These are phyloP conservation scores for Drosophila punjabiensis DNA, from an alignment of 1,140 invertebrate genomes.

Conservation along the genomic window DNA sequence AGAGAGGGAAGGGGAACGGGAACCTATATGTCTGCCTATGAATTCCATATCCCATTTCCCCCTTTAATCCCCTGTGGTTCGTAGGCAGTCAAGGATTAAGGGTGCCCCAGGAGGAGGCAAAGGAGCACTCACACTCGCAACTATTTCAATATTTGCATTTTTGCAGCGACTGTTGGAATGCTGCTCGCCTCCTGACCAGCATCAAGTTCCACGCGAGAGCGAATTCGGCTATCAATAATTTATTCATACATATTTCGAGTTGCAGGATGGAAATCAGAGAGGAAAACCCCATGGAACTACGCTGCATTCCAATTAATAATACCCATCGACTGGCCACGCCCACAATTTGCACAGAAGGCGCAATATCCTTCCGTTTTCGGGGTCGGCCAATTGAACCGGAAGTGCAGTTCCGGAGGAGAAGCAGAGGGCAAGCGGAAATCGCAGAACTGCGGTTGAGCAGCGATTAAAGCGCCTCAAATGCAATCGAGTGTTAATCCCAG, in stretches of 20 bases:
- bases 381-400: constrained; percentile 39
- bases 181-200: not conserved
- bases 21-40: constrained; percentile 3
- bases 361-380: constrained; percentile 41
- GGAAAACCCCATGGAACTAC: not conserved
- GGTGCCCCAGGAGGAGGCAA: not conserved
- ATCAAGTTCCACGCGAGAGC: constrained; percentile 4
- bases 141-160: constrained; percentile 51
- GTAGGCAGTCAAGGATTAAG: constrained; percentile 36
- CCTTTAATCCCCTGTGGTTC: constrained; percentile 17
- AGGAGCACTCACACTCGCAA: constrained; percentile 21
- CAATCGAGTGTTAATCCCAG: constrained; percentile 30
- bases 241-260: constrained; percentile 42
- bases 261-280: not conserved
- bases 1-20: not conserved
- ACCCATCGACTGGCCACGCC: constrained; percentile 9
- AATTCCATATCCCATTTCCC: constrained; percentile 13
- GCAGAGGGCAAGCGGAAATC: not conserved
- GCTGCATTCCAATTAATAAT: constrained; percentile 31
- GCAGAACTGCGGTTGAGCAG: constrained; percentile 41
- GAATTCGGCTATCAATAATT: constrained; percentile 41
- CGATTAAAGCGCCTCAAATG: constrained; percentile 43
- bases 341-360: constrained; percentile 31
- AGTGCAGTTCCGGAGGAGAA: constrained; percentile 4
- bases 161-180: constrained; percentile 9